Percentiles rank a stretch among this genome's conserved stretches.
These are phyloP conservation scores for Himalopsyche phryganea DNA, from an alignment of 1,140 invertebrate genomes.

Conservation along the genomic window DNA sequence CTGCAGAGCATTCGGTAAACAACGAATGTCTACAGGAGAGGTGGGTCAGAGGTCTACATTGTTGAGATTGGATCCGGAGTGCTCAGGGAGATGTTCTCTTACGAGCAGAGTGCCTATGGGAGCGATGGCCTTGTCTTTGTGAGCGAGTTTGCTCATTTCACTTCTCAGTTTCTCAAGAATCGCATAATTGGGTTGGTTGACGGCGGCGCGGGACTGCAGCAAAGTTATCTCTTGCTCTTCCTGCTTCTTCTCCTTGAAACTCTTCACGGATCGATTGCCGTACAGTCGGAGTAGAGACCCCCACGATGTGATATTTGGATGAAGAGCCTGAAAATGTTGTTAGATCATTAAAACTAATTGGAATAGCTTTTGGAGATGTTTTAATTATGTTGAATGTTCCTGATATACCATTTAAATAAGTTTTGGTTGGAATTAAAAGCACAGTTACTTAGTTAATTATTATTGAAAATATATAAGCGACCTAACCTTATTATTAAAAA, in stretches of 20 bases:
- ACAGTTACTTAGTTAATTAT: no score
- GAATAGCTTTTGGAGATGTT: no score
- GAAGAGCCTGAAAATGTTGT: constrained; percentile 70
- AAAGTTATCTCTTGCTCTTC: constrained; percentile 92
- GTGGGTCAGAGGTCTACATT: constrained; percentile 62
- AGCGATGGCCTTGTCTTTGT: constrained; percentile 62
- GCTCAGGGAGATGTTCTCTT: constrained; percentile 63
- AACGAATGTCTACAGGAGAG: no score
- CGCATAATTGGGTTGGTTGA: constrained; percentile 90
- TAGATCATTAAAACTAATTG: no score
- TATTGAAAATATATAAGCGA: no score
- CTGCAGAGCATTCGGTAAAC: no score
- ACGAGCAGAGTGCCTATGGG: constrained; percentile 71
- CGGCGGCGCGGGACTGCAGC: constrained; percentile 82
- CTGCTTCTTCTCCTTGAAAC: constrained; percentile 90
- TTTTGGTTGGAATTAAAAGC: no score
- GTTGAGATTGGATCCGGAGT: constrained; percentile 69
- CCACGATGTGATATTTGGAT: constrained; percentile 93
- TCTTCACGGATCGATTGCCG: constrained; percentile 88
- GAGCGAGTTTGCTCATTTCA: constrained; percentile 82
- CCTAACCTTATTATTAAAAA: no score
- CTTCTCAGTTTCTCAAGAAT: constrained; percentile 85
- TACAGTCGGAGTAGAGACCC: constrained; percentile 90
- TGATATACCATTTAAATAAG: no score
- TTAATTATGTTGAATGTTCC: background rate